Conservation (phyloP, 1,140 invertebrate species). For the Acromyrmex echinatior region DNA sequence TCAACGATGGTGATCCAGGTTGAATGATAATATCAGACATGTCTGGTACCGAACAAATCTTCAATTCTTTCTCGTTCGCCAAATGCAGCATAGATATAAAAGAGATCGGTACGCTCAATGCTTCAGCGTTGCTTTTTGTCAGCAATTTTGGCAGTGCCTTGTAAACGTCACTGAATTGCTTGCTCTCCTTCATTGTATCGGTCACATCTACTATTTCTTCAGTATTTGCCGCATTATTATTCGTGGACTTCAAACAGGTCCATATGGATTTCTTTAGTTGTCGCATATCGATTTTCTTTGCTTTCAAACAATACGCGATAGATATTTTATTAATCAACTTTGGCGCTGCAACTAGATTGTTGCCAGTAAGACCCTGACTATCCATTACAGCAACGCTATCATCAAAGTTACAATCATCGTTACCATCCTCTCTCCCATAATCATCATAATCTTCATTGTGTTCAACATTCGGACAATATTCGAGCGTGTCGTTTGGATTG, state of each 20-base stretch:
- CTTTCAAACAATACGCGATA: slow-evolving; percentile 91
- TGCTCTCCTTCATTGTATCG: slow-evolving; percentile 59
- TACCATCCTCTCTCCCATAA: slow-evolving; percentile 81
- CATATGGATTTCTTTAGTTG: slow-evolving; percentile 92
- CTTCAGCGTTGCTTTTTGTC: slow-evolving; percentile 89
- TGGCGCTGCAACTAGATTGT: slow-evolving; percentile 88
- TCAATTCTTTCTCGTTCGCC: slow-evolving; percentile 90
- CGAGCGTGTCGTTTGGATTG: slow-evolving; percentile 87
- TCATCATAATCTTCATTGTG: slow-evolving; percentile 79
- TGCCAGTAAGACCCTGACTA: slow-evolving; percentile 81
- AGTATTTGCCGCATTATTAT: slow-evolving; percentile 67
- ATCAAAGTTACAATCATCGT: slow-evolving; percentile 81
- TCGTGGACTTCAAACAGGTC: slow-evolving; percentile 85
- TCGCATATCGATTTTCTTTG: slow-evolving; percentile 94
- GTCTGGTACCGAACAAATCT: slow-evolving; percentile 66
- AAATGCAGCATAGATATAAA: slow-evolving; percentile 93
- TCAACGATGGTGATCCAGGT: background rate
- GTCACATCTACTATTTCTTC: slow-evolving; percentile 75
- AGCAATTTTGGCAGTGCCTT: slow-evolving; percentile 88
- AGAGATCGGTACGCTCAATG: slow-evolving; percentile 91
- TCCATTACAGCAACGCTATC: slow-evolving; percentile 79
- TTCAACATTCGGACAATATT: slow-evolving; percentile 84
- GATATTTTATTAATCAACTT: slow-evolving; percentile 88
- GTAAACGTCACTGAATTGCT: slow-evolving; percentile 87
- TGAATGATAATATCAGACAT: slow-evolving; percentile 74